Percentiles rank a stretch among this genome's conserved stretches.
Conservation (phyloP, 2,113 vertebrate species). For the Montifringilla adamsi region DNA sequence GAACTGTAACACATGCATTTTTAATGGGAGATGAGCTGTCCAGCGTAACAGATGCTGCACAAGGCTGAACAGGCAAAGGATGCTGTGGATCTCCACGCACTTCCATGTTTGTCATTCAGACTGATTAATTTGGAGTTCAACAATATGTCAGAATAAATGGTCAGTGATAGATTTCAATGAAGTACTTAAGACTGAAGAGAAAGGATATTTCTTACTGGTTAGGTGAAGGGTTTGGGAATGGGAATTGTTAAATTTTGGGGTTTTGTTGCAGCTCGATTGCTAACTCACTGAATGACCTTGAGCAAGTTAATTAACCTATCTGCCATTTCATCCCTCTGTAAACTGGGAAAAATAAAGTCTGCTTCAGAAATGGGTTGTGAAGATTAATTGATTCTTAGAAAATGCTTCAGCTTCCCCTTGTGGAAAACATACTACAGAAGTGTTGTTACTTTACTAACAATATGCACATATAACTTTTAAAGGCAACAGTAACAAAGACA, state of each 20-base stretch:
- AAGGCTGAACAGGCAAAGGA: background rate
- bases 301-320: slow-evolving; percentile 43
- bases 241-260: background rate
- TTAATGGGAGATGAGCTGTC: background rate
- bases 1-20: background rate
- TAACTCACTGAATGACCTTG: slow-evolving; percentile 9
- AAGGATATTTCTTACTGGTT: background rate
- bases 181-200: background rate
- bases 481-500: background rate
- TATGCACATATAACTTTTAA: background rate
- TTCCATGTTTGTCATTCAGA: background rate
- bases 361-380: slow-evolving; percentile 1
- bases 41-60: background rate
- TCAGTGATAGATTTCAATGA: background rate
- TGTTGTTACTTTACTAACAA: background rate
- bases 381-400: background rate
- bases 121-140: background rate
- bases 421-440: background rate
- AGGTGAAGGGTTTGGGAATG: background rate
- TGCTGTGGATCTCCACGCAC: background rate
- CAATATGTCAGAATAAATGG: background rate
- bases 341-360: background rate
- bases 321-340: slow-evolving; percentile 19
- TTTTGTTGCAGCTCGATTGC: background rate
- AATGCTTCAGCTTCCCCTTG: background rate